A percentile compares a stretch with the other conserved stretches of the same genome.
Conservation (phyloP, 2,888 invertebrate species). For the Drosophila recens region DNA sequence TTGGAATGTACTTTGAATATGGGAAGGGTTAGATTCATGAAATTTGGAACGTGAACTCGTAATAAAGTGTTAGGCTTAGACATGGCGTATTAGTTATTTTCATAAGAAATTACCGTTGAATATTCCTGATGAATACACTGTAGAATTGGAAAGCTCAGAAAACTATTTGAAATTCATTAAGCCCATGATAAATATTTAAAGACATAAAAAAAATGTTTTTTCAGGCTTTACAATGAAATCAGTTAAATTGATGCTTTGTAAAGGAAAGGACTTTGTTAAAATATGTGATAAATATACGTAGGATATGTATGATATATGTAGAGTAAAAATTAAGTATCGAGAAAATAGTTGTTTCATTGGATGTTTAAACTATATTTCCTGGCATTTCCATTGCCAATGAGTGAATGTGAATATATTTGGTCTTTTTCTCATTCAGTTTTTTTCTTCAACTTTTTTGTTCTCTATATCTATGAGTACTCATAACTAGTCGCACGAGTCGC, state of each 20-base stretch:
- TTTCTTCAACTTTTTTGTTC: not conserved
- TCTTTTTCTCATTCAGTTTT: not conserved
- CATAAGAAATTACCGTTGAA: not conserved
- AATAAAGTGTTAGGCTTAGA: not conserved
- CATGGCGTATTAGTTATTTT: not conserved
- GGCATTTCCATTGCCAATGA: not conserved
- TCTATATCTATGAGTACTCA: conserved; percentile 25
- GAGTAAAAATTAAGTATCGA: no score
- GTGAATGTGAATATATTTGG: conserved; percentile 1
- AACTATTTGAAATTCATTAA: no score
- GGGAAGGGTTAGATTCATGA: not conserved
- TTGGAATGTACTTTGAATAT: not conserved
- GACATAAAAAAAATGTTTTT: no score
- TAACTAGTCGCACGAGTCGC: conserved; percentile 20
- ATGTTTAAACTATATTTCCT: not conserved
- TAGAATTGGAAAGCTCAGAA: not conserved
- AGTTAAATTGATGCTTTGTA: no score
- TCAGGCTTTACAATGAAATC: no score
- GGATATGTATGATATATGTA: no score
- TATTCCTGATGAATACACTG: not conserved
- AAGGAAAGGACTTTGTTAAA: no score
- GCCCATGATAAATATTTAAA: no score
- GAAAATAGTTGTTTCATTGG: not conserved
- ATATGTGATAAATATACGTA: no score
- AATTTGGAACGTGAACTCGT: not conserved